Evolutionary conservation across 2,113 vertebrate genomes (phyloP).

Genomic region (Antechinus stuartii): DNA sequence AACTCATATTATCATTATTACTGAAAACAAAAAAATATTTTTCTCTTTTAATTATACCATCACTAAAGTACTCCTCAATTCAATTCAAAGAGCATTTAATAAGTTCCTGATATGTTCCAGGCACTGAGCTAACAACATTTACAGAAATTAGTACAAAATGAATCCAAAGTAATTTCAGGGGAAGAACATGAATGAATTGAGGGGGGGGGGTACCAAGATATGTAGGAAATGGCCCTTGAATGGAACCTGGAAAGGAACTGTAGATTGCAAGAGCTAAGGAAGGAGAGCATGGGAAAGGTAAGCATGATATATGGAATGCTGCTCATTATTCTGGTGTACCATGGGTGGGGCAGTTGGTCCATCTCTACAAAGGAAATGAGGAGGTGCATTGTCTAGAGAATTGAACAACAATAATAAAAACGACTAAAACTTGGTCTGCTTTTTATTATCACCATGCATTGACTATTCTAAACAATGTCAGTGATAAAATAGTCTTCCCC

Average conservation of each 20-base stretch:
- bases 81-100: not conserved
- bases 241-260: not conserved
- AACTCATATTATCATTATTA: not conserved
- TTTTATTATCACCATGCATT: slow-evolving; percentile 61
- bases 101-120: not conserved
- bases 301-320: not conserved
- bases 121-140: not conserved
- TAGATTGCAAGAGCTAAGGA: not conserved
- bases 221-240: not conserved
- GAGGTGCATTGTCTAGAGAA: slow-evolving; percentile 43
- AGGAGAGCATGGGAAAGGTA: not conserved
- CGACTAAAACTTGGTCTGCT: slow-evolving; percentile 65
- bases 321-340: not conserved
- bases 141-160: not conserved
- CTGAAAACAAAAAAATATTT: not conserved
- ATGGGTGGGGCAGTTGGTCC: not conserved
- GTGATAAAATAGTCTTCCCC: slow-evolving; percentile 67
- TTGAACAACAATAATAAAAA: slow-evolving; percentile 73
- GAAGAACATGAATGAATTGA: not conserved
- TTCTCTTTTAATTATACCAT: not conserved
- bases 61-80: not conserved
- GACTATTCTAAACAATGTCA: slow-evolving; percentile 65
- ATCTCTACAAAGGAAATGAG: slow-evolving; percentile 37
- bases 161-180: not conserved
- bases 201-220: not conserved